phyloP scores from a whole-genome alignment of 2,888 invertebrate genomes.

The Ferrisia virgata region DNA sequence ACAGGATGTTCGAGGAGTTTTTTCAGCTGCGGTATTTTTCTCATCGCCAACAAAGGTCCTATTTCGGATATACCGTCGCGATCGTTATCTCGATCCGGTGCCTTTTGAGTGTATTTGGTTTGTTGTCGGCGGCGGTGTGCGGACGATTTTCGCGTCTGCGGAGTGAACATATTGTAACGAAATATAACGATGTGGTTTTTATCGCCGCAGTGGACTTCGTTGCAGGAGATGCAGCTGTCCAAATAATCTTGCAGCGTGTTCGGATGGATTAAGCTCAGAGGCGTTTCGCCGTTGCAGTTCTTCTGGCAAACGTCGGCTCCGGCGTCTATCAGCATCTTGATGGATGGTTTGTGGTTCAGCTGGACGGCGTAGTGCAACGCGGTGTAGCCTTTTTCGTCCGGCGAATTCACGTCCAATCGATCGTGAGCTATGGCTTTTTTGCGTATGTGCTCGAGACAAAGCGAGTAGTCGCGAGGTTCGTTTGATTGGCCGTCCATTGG shows the following conservation, averaged over 20 bases:
- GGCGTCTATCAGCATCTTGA: slow-evolving; percentile 58
- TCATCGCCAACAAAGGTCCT: slow-evolving; percentile 70
- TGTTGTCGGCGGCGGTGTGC: slow-evolving; percentile 28
- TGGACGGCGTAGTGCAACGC: slow-evolving; percentile 69
- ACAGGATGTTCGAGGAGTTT: slow-evolving; percentile 74
- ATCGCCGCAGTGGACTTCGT: slow-evolving; percentile 64
- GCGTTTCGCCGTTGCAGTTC: slow-evolving; percentile 63
- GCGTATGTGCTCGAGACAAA: background rate
- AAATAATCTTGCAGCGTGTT: slow-evolving; percentile 69
- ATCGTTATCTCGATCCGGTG: background rate
- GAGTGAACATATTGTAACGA: slow-evolving; percentile 68
- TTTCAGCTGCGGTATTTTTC: slow-evolving; percentile 64
- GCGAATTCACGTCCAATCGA: slow-evolving; percentile 63
- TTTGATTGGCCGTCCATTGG: no score
- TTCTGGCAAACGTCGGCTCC: slow-evolving; percentile 72
- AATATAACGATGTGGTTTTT: slow-evolving; percentile 70
- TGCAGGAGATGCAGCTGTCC: slow-evolving; percentile 68
- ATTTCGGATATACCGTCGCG: slow-evolving; percentile 58
- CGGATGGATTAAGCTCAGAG: slow-evolving; percentile 69
- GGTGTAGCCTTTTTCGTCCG: slow-evolving; percentile 64
- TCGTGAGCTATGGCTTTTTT: background rate
- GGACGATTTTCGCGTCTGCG: slow-evolving; percentile 51
- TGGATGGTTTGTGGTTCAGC: background rate
- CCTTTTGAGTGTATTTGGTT: background rate
- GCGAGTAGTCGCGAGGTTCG: background rate